These are phyloP conservation scores for Hypotaenidia okinawae DNA, from an alignment of 2,797 vertebrate genomes.

Conservation along the genomic window DNA sequence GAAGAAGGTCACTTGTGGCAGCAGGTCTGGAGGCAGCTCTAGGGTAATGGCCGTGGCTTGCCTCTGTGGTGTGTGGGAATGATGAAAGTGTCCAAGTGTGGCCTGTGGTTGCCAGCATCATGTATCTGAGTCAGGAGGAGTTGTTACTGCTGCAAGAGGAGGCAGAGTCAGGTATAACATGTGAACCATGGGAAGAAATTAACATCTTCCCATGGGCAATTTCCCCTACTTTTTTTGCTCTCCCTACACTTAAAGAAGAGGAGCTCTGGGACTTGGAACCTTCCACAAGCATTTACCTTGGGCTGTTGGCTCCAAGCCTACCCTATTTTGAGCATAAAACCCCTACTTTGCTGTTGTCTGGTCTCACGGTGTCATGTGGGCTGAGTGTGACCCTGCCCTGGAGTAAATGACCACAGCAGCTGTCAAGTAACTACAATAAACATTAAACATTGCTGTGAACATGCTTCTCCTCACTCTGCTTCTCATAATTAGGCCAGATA, in stretches of 20 bases:
- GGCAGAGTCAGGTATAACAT: not conserved
- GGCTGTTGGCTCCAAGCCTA: not conserved
- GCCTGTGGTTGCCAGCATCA: not conserved
- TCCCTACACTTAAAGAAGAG: not conserved
- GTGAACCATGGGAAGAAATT: not conserved
- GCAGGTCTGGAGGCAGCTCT: not conserved
- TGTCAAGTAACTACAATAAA: not conserved
- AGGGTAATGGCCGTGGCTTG: not conserved
- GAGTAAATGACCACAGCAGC: not conserved
- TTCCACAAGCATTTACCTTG: not conserved
- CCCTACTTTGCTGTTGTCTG: not conserved
- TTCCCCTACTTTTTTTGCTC: not conserved
- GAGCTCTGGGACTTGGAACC: not conserved
- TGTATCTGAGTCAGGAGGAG: not conserved
- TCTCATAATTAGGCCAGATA: conserved; percentile 26
- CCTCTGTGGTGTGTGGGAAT: not conserved
- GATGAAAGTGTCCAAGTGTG: accelerated
- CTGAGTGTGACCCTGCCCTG: not conserved
- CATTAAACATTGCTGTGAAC: not conserved
- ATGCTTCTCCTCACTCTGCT: not conserved
- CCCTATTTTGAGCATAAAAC: not conserved
- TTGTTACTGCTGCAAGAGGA: not conserved
- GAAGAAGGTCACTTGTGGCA: not conserved
- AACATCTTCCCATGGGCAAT: not conserved
- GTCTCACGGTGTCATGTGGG: not conserved